phyloP scores from a whole-genome alignment of 2,113 vertebrate species.

The Nyctibius bracteatus region DNA sequence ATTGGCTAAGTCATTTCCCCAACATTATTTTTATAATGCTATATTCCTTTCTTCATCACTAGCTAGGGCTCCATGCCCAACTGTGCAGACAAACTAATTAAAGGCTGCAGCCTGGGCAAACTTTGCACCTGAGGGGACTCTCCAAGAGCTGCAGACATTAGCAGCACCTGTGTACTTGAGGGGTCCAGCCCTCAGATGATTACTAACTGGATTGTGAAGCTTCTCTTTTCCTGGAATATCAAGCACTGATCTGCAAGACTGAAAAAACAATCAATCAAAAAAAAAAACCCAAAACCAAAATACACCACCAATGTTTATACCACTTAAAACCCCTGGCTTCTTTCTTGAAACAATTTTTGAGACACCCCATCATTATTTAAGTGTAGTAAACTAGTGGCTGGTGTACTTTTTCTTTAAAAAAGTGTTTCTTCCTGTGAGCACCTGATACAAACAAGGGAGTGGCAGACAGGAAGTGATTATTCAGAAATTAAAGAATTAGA shows the following conservation, averaged over 20 bases:
- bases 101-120: background rate
- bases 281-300: background rate
- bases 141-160: background rate
- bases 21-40: background rate
- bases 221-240: background rate
- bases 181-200: background rate
- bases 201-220: background rate
- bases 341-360: background rate
- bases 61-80: background rate
- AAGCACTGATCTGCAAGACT: background rate
- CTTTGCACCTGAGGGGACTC: background rate
- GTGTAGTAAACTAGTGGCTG: background rate
- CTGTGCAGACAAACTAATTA: background rate
- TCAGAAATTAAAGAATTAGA: constrained; percentile 48
- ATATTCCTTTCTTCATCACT: background rate
- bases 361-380: background rate
- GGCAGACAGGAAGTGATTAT: constrained; percentile 50
- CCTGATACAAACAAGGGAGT: constrained; percentile 57
- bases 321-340: background rate
- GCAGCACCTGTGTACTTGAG: background rate
- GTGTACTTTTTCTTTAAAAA: background rate
- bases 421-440: constrained; percentile 9
- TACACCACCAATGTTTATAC: background rate
- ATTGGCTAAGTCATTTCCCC: background rate
- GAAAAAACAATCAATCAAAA: background rate